These are phyloP conservation scores for Sisyra terminalis DNA, from an alignment of 2,888 invertebrate species.

Conservation along the genomic window DNA sequence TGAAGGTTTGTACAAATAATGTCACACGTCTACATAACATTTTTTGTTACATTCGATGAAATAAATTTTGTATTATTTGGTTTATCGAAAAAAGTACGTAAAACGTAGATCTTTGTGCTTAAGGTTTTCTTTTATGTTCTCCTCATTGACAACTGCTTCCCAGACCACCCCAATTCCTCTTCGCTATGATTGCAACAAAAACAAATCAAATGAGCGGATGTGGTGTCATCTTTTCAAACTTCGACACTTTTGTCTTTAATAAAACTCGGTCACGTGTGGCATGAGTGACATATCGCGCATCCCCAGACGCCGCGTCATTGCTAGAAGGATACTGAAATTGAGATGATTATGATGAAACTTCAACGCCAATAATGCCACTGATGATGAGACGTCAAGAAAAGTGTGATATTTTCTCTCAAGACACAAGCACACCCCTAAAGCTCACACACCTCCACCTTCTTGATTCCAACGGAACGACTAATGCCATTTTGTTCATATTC, in stretches of 20 bases:
- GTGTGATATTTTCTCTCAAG: too few relatives aligned
- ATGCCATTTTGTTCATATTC: too few relatives aligned
- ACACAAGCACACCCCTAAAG: too few relatives aligned
- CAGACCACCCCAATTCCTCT: not conserved
- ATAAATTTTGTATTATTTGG: not conserved
- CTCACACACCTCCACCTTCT: too few relatives aligned
- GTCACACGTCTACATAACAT: too few relatives aligned
- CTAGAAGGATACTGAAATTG: slow-evolving; percentile 21
- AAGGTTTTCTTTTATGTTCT: not conserved
- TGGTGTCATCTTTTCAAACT: slow-evolving; percentile 9
- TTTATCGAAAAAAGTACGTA: not conserved
- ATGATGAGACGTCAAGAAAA: too few relatives aligned
- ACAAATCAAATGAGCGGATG: not conserved
- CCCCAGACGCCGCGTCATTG: slow-evolving; percentile 18
- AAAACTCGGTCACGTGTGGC: slow-evolving; percentile 28
- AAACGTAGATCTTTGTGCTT: not conserved
- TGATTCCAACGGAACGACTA: too few relatives aligned
- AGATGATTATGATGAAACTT: slow-evolving; percentile 11
- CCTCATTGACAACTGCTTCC: not conserved
- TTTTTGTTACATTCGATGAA: too few relatives aligned
- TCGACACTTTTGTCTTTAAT: slow-evolving; percentile 23
- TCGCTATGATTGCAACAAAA: not conserved
- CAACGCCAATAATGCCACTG: not conserved
- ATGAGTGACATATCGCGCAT: slow-evolving; percentile 27
- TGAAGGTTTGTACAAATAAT: too few relatives aligned